These are phyloP conservation scores for Gambusia affinis DNA, from an alignment of 2,113 vertebrate species.

Conservation along the genomic window DNA sequence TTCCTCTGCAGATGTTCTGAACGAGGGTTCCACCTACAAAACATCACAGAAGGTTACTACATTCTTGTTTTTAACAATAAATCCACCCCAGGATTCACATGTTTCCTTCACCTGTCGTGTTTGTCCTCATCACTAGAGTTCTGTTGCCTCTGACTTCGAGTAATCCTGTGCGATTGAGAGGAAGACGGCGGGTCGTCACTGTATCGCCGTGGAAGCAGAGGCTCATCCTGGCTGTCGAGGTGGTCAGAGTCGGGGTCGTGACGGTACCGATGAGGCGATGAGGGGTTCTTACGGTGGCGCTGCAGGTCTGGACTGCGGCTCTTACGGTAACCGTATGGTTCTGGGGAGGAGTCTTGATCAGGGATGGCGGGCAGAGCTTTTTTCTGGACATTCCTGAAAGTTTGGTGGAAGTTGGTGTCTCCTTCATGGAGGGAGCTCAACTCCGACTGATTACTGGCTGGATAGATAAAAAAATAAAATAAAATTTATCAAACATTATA, in stretches of 20 bases:
- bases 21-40: conserved; percentile 88
- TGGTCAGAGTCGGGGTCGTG: conserved; percentile 33
- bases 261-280: conserved; percentile 46
- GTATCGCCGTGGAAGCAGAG: conserved; percentile 50
- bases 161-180: conserved; percentile 73
- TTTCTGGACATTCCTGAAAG: conserved; percentile 85
- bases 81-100: not conserved
- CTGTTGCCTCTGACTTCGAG: conserved; percentile 65
- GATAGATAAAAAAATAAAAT: conserved; percentile 10
- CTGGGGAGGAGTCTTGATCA: conserved; percentile 81
- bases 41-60: not conserved
- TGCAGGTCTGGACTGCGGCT: conserved; percentile 61
- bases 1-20: conserved; percentile 94
- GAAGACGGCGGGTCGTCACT: conserved; percentile 72
- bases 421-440: conserved; percentile 94
- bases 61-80: not conserved
- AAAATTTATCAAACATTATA: not conserved
- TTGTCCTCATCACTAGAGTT: conserved; percentile 58
- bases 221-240: conserved; percentile 27
- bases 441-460: conserved; percentile 92
- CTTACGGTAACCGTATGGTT: conserved; percentile 78
- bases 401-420: conserved; percentile 84
- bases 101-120: conserved; percentile 56
- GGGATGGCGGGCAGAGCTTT: conserved; percentile 87
- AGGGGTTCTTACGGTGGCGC: conserved; percentile 32